Base-by-base conservation (phyloP, 2,797 vertebrate genomes). In the Rhadinocentrus ornatus region DNA sequence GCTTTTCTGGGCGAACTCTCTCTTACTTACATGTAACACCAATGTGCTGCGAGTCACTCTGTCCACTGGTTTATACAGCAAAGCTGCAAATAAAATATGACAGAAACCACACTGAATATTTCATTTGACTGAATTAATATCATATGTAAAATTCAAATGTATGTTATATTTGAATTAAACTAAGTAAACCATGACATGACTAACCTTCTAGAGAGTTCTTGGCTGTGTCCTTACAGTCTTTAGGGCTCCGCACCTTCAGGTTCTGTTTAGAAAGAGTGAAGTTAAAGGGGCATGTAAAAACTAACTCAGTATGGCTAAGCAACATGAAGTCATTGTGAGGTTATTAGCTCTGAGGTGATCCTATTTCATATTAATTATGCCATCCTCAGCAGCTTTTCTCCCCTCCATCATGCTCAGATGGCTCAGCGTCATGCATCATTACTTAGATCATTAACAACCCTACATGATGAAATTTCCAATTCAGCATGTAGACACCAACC, bases 61-160 rank as follows among this genome's bases (percentile, higher is more conserved):
- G 91, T 99, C 98, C 92, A 99, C 98, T 0, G 98, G 98, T 86
- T 99, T 99, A 85, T 99, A 99, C 0, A 99, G 92, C 53, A 99
- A 90, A 78, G 96, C 98, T 99, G 88, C 2, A 69, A 15, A 69
- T 1, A 5, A 75, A 60, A 66, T 66, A 55, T 8, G 13, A 41
- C 6, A 57, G 12, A 65, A 31, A 62, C 3, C 15, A 60, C 4
- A 72, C 1, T 39, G 15, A 69, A 27, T n/a, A 18, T 24, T 41
- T 73, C 20, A 41, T 22, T 35, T 8, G 3, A 41, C 24, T 39
- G 34, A 41, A 46, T 22, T 27, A 32, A 16, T 41, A 29, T 16
- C 26, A 44, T 12, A 34, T 20, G 39, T n/a, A 59, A n/a, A 71
- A 34, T 11, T 75, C 32, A 0, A 22, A 59, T 68, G 8, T 16